A percentile compares a stretch with the other conserved stretches of the same genome.
Conservation (phyloP, 2,113 vertebrate species). For the Galbula dea region DNA sequence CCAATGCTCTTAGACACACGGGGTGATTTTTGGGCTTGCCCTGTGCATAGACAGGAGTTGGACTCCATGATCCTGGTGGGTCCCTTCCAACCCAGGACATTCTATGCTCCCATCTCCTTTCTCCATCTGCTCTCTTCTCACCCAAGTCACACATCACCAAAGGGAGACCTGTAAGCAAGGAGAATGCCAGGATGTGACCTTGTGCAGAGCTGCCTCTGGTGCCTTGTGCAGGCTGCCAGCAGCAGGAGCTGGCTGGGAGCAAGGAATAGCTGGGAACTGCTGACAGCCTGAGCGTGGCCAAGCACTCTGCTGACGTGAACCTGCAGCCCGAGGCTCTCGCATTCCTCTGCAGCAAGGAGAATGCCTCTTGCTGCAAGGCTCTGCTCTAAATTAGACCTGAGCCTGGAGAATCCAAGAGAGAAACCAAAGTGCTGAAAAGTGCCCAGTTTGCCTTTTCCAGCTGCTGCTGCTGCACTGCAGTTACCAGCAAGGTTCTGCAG, state of each 20-base stretch:
- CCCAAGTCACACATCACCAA: accelerated
- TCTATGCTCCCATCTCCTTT: too few species aligned
- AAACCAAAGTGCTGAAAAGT: neutral
- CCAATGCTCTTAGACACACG: too few species aligned
- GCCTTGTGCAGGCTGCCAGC: too few species aligned
- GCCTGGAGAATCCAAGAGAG: neutral
- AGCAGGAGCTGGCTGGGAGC: neutral
- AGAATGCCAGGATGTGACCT: neutral
- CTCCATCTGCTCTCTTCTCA: neutral
- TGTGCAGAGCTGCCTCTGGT: neutral
- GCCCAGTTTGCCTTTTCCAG: neutral
- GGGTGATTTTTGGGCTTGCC: too few species aligned
- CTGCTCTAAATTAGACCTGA: neutral
- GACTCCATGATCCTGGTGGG: too few species aligned
- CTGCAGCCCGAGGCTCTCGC: neutral
- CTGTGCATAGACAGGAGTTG: too few species aligned
- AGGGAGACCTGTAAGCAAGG: neutral
- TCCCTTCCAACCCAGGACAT: too few species aligned
- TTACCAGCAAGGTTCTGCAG: neutral
- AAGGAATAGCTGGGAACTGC: neutral
- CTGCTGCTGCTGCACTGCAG: too few species aligned
- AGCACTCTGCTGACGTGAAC: constrained; percentile 9
- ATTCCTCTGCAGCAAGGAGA: neutral
- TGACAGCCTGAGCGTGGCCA: neutral
- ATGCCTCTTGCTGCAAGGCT: neutral